Conservation (phyloP, 2,888 invertebrate genomes). For the Sphaeridia pumilis region DNA sequence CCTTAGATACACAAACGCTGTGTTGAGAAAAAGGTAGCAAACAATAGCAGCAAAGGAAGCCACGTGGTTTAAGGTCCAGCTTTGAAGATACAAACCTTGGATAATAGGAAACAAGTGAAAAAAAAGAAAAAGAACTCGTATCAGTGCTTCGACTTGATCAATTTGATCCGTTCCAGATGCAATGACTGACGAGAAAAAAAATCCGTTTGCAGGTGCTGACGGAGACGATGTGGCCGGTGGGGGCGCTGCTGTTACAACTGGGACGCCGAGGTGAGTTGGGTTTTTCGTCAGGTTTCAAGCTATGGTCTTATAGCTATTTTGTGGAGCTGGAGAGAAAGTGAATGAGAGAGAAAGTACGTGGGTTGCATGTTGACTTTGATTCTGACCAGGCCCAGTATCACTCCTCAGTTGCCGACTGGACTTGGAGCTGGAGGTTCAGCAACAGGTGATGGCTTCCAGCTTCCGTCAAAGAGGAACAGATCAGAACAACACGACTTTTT, state of each 20-base stretch:
- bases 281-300: too few relatives aligned
- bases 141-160: too few relatives aligned
- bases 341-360: neutral
- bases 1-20: too few relatives aligned
- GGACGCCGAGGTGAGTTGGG: neutral
- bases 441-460: neutral
- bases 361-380: constrained; percentile 2
- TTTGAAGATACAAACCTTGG: too few relatives aligned
- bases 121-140: too few relatives aligned
- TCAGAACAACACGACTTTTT: constrained; percentile 27
- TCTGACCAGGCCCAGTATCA: neutral
- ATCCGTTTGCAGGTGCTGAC: constrained; percentile 11
- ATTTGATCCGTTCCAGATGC: too few relatives aligned
- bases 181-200: neutral
- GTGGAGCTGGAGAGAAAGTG: neutral
- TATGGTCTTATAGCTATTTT: neutral
- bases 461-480: constrained; percentile 17
- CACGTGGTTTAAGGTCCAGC: too few relatives aligned
- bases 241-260: neutral
- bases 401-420: constrained; percentile 1
- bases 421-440: neutral
- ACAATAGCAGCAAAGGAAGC: too few relatives aligned
- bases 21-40: too few relatives aligned
- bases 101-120: too few relatives aligned
- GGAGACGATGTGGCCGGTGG: constrained; percentile 11